Evolutionary conservation across 2,113 vertebrate species (phyloP).

Genomic region (Eira barbara): DNA sequence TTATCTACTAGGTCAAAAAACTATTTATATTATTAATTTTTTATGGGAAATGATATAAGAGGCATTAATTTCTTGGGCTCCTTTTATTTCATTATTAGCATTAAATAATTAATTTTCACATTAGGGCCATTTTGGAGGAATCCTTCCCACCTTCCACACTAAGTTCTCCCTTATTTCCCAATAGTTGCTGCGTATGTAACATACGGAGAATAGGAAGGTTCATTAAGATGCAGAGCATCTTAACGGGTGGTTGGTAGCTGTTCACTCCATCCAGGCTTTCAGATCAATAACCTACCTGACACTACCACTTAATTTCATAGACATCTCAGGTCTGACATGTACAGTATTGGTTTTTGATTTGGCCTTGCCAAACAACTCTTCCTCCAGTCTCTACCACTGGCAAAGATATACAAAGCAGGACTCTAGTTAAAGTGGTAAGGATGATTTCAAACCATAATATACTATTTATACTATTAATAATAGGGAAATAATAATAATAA

Average conservation of each 20-base stretch:
- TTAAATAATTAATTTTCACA: not conserved
- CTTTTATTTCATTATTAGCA: not conserved
- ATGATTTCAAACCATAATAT: not conserved
- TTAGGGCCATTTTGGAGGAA: not conserved
- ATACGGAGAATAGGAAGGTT: not conserved
- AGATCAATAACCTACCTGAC: not conserved
- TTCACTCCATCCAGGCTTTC: not conserved
- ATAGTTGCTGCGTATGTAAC: not conserved
- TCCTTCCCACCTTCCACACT: no score
- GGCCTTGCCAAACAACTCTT: not conserved
- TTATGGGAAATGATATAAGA: not conserved
- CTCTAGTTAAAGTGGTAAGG: not conserved
- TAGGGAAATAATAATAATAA: not conserved
- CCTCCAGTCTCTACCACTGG: not conserved
- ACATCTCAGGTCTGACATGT: not conserved
- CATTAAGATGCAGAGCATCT: not conserved
- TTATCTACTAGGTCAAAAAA: not conserved
- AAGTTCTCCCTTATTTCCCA: not conserved
- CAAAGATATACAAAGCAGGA: not conserved
- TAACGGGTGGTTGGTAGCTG: not conserved
- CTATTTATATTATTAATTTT: not conserved
- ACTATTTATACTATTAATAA: not conserved
- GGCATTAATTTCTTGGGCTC: not conserved
- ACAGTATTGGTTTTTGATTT: not conserved
- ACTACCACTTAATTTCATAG: not conserved